Base-by-base conservation (phyloP, 2,888 invertebrate genomes). In the Drosophila ochracea region DNA sequence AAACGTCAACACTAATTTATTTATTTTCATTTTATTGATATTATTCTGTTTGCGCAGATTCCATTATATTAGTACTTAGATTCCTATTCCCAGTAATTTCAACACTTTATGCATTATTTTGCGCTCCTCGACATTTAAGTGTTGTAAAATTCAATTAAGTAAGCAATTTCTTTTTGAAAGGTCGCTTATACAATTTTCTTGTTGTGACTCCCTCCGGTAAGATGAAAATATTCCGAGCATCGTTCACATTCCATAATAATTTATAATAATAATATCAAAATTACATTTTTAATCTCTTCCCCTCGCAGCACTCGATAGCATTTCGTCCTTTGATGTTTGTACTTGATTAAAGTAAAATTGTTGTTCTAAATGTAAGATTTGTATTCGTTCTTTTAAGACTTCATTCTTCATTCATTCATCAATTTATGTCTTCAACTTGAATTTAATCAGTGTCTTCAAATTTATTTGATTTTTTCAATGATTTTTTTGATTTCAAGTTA, bases 1-100 rank as follows among this genome's bases (percentile, higher is more conserved):
- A 65, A 69, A 63, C 73, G 54, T 73, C 70, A 67, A 53, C 71
- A 57, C 73, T 85, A 85, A 90, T 88, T 89, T 83, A 70, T 80
- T 87, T 87, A 80, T 71, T 71, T 43, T 61, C 28, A 60, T 73
- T 73, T 83, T 73, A 82, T 80, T 83, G 80, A 76, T 82, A 80
- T 83, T 83, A 89, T 89, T 82, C 80, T 62, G 73, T 77, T 83
- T 82, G 86, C 73, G 66, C 68, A 76, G 73, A 80, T 80, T 83
- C 64, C 63, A 89, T 87, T 90, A 80, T 75, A 68, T 58, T 76
- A 43, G 7, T 65, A 37, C 60, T 84, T 41, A 4, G 21, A 41
- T 16, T 30, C 28, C 39, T 75, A 66, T 81, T 76, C 59, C 63
- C 31, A 39, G 41, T 30, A 66, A 60, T 37, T 55, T 49, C 50